Evolutionary conservation across 2,113 vertebrate genomes (phyloP).

Genomic region (Rhynchopsitta pachyrhyncha): DNA sequence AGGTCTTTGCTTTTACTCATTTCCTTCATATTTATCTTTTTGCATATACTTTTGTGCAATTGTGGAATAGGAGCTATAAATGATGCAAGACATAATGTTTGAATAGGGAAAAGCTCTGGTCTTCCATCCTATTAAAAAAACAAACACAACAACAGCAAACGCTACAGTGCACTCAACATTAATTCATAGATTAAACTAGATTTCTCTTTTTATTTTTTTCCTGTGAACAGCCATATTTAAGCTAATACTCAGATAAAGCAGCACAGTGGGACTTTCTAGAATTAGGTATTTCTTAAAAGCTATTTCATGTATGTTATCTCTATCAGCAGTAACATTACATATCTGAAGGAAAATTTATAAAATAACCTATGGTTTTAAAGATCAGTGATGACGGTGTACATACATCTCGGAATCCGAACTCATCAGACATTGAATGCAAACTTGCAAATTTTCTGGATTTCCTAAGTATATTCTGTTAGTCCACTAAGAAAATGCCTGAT

Average conservation of each 20-base stretch:
- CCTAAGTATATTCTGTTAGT: not conserved
- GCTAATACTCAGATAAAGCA: not conserved
- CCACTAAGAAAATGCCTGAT: not conserved
- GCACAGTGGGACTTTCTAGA: not conserved
- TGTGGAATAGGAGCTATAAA: not conserved
- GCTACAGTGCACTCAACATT: not conserved
- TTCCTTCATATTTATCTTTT: not conserved
- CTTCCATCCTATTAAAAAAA: not conserved
- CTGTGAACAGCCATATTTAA: not conserved
- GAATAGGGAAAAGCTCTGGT: not conserved
- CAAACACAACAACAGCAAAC: not conserved
- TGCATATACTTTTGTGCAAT: not conserved
- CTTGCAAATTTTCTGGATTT: not conserved
- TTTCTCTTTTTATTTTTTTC: not conserved
- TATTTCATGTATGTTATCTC: not conserved
- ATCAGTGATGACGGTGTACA: not conserved
- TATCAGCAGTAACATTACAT: not conserved
- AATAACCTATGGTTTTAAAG: not conserved
- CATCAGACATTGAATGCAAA: not conserved
- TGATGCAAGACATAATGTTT: not conserved
- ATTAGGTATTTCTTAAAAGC: not conserved
- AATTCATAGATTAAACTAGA: not conserved
- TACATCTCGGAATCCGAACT: not conserved
- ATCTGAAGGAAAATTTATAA: not conserved
- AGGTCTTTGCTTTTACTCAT: not conserved